These are phyloP conservation scores for Didymodactylos carnosus DNA, from an alignment of 2,888 invertebrate genomes.

Conservation along the genomic window DNA sequence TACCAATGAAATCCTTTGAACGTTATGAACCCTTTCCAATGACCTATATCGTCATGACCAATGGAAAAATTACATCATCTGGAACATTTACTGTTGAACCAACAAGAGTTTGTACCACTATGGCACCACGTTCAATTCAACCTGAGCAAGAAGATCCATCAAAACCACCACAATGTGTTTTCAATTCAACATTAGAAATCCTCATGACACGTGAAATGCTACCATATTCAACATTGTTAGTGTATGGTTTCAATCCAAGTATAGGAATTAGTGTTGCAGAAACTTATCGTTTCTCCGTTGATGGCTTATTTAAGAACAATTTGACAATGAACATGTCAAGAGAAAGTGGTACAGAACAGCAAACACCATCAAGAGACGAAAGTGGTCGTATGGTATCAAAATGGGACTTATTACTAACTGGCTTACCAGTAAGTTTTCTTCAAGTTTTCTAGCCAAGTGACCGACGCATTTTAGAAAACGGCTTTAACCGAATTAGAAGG, in stretches of 20 bases:
- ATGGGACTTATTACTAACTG: too few species aligned
- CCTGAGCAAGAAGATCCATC: background rate
- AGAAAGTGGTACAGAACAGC: background rate
- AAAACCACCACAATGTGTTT: background rate
- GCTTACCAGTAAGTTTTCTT: too few species aligned
- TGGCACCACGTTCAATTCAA: background rate
- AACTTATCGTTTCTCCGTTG: background rate
- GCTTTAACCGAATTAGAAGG: too few species aligned
- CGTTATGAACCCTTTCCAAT: background rate
- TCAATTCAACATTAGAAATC: background rate
- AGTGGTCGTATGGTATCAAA: too few species aligned
- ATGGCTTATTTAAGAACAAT: background rate
- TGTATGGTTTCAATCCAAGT: background rate
- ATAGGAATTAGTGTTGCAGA: background rate
- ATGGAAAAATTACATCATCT: background rate
- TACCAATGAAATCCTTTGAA: background rate
- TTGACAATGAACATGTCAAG: background rate
- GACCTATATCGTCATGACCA: background rate
- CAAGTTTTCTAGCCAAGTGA: too few species aligned
- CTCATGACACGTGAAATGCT: background rate
- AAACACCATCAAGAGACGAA: too few species aligned
- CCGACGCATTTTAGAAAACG: too few species aligned
- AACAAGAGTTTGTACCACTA: background rate
- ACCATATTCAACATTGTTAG: background rate
- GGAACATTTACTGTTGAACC: background rate